phyloP scores from a whole-genome alignment of 2,113 vertebrate species.

The Sander lucioperca region DNA sequence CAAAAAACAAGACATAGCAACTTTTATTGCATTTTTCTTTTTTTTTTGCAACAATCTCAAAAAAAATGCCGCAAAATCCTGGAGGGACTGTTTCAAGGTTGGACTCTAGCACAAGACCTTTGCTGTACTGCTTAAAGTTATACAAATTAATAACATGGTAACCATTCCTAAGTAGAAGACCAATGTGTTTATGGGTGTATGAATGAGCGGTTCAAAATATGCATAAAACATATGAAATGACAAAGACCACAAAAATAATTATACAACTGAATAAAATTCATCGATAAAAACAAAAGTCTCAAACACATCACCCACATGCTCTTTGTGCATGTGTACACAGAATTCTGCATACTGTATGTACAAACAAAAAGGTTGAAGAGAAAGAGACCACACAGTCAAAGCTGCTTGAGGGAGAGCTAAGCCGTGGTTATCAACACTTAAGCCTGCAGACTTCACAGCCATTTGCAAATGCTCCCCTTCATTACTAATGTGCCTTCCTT shows the following conservation, averaged over 20 bases:
- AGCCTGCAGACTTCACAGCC: conserved; percentile 74
- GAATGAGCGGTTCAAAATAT: background rate
- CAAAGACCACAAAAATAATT: background rate
- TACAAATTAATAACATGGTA: conserved; percentile 3
- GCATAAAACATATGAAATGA: background rate
- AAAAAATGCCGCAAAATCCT: no score
- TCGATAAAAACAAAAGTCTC: background rate
- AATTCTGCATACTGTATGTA: background rate
- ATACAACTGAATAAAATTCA: background rate
- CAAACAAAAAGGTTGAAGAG: conserved; percentile 49
- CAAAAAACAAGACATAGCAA: no score
- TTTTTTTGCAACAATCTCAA: no score
- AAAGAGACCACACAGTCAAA: conserved; percentile 67
- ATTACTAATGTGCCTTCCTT: conserved; percentile 47
- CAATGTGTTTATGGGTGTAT: background rate
- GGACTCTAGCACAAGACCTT: background rate
- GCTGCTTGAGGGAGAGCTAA: conserved; percentile 67
- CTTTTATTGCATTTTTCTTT: no score
- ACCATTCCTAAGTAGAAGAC: background rate
- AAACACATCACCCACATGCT: background rate
- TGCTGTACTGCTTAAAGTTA: background rate
- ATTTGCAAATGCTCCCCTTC: conserved; percentile 53
- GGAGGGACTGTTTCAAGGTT: background rate
- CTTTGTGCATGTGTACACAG: conserved; percentile 17
- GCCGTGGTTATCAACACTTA: conserved; percentile 74